Evolutionary conservation across 2,888 invertebrate species (phyloP).

Genomic region (Platypus cylindrus): DNA sequence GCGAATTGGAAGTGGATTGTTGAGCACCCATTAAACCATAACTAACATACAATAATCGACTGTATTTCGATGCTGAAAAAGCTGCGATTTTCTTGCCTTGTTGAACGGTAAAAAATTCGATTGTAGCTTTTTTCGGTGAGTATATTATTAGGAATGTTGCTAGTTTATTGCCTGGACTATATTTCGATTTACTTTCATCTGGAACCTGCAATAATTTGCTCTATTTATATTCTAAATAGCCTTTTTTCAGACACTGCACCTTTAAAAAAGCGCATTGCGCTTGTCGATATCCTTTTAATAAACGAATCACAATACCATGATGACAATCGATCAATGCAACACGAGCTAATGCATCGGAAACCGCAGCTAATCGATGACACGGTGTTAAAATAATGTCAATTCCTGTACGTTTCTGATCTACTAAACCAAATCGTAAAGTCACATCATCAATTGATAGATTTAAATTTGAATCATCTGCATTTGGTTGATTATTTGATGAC

Average conservation of each 20-base stretch:
- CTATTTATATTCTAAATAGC: not conserved
- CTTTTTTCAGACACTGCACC: conserved; percentile 33
- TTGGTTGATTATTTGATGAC: too few relatives aligned
- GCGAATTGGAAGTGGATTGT: conserved; percentile 41
- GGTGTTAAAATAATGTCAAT: conserved; percentile 66
- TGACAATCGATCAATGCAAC: conserved; percentile 75
- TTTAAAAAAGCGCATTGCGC: conserved; percentile 91
- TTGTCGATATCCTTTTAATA: conserved; percentile 94
- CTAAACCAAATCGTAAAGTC: conserved; percentile 67
- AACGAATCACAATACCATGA: conserved; percentile 64
- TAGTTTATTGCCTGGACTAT: conserved; percentile 34
- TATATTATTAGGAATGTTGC: conserved; percentile 84
- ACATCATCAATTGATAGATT: conserved; percentile 59
- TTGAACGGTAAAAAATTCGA: conserved; percentile 88
- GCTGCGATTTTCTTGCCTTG: conserved; percentile 83
- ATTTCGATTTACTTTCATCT: conserved; percentile 41
- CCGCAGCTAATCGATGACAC: conserved; percentile 63
- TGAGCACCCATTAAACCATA: conserved; percentile 74
- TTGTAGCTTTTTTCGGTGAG: conserved; percentile 78
- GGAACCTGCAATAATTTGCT: conserved; percentile 46
- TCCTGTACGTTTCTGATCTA: conserved; percentile 67
- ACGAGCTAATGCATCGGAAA: conserved; percentile 78
- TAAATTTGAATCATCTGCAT: too few relatives aligned
- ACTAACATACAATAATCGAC: conserved; percentile 64
- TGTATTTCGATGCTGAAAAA: conserved; percentile 79